These are phyloP conservation scores for Hyposmocoma kahamanoa DNA, from an alignment of 1,140 invertebrate genomes.

Conservation along the genomic window DNA sequence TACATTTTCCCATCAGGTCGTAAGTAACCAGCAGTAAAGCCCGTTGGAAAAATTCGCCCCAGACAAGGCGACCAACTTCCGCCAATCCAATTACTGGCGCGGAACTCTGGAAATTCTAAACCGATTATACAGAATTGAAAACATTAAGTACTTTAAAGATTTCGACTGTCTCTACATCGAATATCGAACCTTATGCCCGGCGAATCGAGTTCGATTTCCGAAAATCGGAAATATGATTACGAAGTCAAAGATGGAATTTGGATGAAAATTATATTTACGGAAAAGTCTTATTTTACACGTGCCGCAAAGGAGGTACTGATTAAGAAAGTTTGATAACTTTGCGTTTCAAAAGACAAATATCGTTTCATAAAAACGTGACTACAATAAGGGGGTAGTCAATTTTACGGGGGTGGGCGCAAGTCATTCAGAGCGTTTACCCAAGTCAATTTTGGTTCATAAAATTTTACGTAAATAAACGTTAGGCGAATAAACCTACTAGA, in stretches of 20 bases:
- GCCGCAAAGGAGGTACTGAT: conserved; percentile 42
- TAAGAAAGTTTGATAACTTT: conserved; percentile 62
- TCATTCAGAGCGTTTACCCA: too few species aligned
- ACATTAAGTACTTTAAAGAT: conserved; percentile 69
- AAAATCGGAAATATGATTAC: conserved; percentile 27
- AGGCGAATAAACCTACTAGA: too few species aligned
- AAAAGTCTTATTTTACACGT: conserved; percentile 53
- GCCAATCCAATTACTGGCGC: conserved; percentile 65
- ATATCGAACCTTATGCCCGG: conserved; percentile 36
- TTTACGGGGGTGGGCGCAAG: too few species aligned
- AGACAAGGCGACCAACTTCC: conserved; percentile 25
- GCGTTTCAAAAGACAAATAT: conserved; percentile 34
- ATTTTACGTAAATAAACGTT: too few species aligned
- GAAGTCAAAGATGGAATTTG: conserved; percentile 63
- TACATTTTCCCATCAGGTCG: conserved; percentile 13
- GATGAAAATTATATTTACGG: conserved; percentile 62
- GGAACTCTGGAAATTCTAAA: conserved; percentile 69
- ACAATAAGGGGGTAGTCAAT: conserved; percentile 15
- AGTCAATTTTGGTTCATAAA: too few species aligned
- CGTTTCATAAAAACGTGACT: conserved; percentile 23
- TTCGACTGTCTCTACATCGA: conserved; percentile 21
- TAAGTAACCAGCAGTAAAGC: conserved; percentile 23
- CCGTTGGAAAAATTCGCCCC: conserved; percentile 4
- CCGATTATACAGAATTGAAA: conserved; percentile 72
- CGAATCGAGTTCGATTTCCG: conserved; percentile 25